phyloP scores from a whole-genome alignment of 1,140 invertebrate genomes.

The Brachionus asplanchnoidis region DNA sequence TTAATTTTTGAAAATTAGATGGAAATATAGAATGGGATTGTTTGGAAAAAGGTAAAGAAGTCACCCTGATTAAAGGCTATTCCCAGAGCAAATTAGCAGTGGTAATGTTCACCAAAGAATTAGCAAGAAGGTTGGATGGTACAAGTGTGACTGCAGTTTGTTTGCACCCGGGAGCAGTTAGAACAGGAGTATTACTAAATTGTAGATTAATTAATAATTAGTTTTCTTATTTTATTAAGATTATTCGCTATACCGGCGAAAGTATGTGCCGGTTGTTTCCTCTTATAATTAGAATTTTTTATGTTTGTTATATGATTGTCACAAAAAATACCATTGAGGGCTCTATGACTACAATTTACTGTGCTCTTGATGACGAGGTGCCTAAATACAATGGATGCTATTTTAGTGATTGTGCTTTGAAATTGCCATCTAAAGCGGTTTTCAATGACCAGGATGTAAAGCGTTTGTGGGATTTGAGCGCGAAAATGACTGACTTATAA shows the following conservation, averaged over 20 bases:
- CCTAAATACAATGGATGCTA: constrained; percentile 64
- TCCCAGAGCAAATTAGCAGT: constrained; percentile 45
- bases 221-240: constrained; percentile 30
- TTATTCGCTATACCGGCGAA: constrained; percentile 44
- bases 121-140: constrained; percentile 37
- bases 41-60: constrained; percentile 40
- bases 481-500: not conserved
- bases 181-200: constrained; percentile 58
- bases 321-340: constrained; percentile 56
- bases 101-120: constrained; percentile 36
- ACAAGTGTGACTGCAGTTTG: constrained; percentile 58
- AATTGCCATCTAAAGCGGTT: not conserved
- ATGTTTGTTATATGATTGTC: constrained; percentile 48
- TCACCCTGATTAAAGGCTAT: constrained; percentile 47
- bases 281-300: not conserved
- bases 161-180: constrained; percentile 59
- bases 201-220: not conserved
- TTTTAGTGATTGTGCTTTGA: constrained; percentile 44
- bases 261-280: constrained; percentile 13
- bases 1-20: not conserved
- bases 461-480: constrained; percentile 8
- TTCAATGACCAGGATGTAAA: not conserved
- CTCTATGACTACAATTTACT: constrained; percentile 57
- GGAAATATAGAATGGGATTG: constrained; percentile 23
- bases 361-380: constrained; percentile 65